Evolutionary conservation across 2,888 invertebrate species (phyloP), one percentile per base, ranked within the genome.

Genomic region (Synanthedon formicaeformis): DNA sequence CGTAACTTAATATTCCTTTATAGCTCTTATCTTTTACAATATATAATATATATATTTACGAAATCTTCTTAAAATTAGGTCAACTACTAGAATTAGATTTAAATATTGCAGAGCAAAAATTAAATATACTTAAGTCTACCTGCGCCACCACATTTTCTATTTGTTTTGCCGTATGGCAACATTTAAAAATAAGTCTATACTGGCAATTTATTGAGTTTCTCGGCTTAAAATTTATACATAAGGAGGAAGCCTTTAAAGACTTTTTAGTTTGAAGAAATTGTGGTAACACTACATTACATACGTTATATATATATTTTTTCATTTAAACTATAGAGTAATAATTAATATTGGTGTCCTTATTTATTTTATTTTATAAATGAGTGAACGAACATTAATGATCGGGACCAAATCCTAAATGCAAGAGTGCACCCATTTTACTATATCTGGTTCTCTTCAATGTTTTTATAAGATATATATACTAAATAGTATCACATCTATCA

Each of bases 401-500:
- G 59, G 66, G 67, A 58, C 60, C 34, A 70, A 73, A 72, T 18
- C 68, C 81, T 82, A 84, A 84, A 84, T 83, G 83, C 83, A 57
- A 67, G 61, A 77, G 73, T 69, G 34, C 34, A 34, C 34, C 34
- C 34, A 34, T 34, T 34, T 34, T 50, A 67, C 58, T 10, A 34
- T 77, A 72, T 71, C 67, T 53, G 68, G 65, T 65, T 74, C 73
- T 66, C 71, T 71, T 68, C 66, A 72, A 75, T 73, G 58, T 60
- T 66, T 23, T 23, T 67, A 70, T 66, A 62, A 69, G 72, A 73
- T 66, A 66, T 71, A 65, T 64, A 62, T 74, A 73, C 69, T 74
- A 75, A 73, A 64, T 76, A 77, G 74, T 81, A 81, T 79, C 80
- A 80, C 81, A 78, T 71, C 78, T 75, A 78, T 75, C 66, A 69